Evolutionary conservation across 2,888 invertebrate genomes (phyloP).

Genomic region (Tetrapedia diversipes): DNA sequence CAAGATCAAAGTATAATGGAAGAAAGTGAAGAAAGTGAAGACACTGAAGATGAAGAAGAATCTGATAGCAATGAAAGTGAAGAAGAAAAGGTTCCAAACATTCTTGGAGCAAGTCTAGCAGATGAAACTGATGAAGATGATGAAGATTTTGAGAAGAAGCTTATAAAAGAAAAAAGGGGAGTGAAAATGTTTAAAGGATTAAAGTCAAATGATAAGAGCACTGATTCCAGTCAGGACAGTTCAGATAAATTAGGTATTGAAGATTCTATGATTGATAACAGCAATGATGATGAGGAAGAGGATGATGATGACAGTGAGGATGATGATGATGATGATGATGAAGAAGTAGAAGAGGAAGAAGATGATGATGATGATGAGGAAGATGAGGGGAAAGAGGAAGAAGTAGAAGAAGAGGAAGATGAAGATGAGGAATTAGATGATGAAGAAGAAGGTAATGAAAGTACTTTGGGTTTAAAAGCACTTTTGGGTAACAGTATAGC

Average conservation of each 20-base stretch:
- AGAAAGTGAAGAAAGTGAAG: constrained; percentile 12
- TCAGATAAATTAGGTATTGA: constrained; percentile 9
- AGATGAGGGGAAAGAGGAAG: constrained; percentile 59
- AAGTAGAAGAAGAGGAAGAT: constrained; percentile 64
- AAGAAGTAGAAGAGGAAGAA: constrained; percentile 31
- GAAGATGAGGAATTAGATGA: constrained; percentile 59
- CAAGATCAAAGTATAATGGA: constrained; percentile 31
- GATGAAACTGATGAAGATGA: constrained; percentile 63
- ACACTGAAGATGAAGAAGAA: constrained; percentile 39
- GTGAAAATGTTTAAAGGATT: constrained; percentile 59
- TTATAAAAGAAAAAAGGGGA: constrained; percentile 30
- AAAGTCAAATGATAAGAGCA: neutral
- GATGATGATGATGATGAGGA: constrained; percentile 36
- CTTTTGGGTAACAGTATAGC: constrained; percentile 70
- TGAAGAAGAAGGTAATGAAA: constrained; percentile 52
- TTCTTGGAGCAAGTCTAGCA: constrained; percentile 56
- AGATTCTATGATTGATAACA: constrained; percentile 34
- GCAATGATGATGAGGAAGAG: constrained; percentile 30
- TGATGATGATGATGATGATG: constrained; percentile 44
- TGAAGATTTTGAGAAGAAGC: constrained; percentile 48
- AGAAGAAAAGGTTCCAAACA: constrained; percentile 22
- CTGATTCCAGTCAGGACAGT: constrained; percentile 45
- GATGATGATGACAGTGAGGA: constrained; percentile 12
- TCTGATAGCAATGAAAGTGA: constrained; percentile 38
- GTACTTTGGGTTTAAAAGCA: constrained; percentile 65